Conservation (phyloP, 2,113 vertebrate genomes). For the Machaerirhynchus nigripectus region DNA sequence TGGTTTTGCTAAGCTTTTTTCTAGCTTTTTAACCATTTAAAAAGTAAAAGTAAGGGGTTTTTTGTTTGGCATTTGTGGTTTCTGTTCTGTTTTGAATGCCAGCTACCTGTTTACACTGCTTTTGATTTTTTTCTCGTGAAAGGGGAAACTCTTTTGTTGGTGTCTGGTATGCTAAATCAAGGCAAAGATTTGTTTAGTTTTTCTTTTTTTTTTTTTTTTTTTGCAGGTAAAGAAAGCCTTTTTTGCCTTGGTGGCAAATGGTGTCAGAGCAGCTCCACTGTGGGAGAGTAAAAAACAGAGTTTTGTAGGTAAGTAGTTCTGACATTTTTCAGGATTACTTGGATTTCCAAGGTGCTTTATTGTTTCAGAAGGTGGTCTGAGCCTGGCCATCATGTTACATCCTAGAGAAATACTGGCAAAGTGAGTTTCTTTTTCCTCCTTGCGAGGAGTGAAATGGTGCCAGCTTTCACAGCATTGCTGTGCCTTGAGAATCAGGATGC, state of each 20-base stretch:
- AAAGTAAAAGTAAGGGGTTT: neutral
- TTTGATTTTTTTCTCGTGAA: neutral
- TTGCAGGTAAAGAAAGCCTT: constrained; percentile 96
- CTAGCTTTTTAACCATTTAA: neutral
- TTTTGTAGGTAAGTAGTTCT: constrained; percentile 90
- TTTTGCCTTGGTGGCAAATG: constrained; percentile 96
- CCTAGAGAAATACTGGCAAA: neutral
- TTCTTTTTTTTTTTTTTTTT: neutral
- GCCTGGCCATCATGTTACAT: neutral
- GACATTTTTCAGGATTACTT: neutral
- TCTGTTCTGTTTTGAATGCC: neutral
- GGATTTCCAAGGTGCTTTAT: neutral
- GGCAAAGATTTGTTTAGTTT: neutral
- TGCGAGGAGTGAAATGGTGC: neutral
- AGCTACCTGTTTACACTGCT: neutral
- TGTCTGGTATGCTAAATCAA: neutral
- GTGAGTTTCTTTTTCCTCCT: neutral
- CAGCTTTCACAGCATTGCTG: neutral
- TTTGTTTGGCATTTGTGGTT: neutral
- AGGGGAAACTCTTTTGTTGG: neutral
- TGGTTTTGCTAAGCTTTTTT: neutral
- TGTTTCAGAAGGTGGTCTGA: neutral
- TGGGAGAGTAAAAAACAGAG: constrained; percentile 98
- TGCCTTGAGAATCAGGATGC: neutral
- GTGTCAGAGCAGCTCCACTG: constrained; percentile 93